Conservation (phyloP, 2,797 vertebrate species). For the Syndactyla subalaris region DNA sequence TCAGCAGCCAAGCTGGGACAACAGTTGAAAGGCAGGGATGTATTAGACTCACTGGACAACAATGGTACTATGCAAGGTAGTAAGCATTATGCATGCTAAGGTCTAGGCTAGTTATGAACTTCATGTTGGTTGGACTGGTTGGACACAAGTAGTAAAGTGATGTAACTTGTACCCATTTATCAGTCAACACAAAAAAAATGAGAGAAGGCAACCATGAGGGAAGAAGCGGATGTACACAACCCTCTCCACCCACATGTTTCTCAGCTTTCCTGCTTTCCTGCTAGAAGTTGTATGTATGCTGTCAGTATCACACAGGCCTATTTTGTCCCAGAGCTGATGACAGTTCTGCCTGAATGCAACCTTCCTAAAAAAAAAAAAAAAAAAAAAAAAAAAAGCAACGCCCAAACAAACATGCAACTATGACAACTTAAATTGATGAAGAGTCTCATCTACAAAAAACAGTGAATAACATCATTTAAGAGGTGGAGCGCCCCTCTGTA, state of each 20-base stretch:
- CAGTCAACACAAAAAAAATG: background rate
- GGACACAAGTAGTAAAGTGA: background rate
- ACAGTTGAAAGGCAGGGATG: background rate
- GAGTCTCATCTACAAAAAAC: slow-evolving; percentile 30
- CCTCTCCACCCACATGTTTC: background rate
- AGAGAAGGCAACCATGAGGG: background rate
- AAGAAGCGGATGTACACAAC: background rate
- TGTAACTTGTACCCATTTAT: background rate
- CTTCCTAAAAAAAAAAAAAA: background rate
- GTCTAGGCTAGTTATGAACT: background rate
- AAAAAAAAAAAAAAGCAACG: background rate
- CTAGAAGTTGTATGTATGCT: background rate
- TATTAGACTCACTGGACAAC: slow-evolving; percentile 13
- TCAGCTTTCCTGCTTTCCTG: slow-evolving; percentile 28
- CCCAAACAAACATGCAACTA: slow-evolving; percentile 8
- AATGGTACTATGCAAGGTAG: slow-evolving; percentile 38
- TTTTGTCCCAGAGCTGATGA: slow-evolving; percentile 18
- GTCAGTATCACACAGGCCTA: background rate
- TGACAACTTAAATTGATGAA: slow-evolving; percentile 13
- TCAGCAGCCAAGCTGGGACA: background rate
- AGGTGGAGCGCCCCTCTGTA: background rate
- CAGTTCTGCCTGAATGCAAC: slow-evolving; percentile 26
- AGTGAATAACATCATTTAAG: background rate
- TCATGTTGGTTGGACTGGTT: background rate
- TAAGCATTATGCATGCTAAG: slow-evolving; percentile 2